Base-by-base conservation (phyloP, 1,140 invertebrate species). In the Idris sp. region DNA sequence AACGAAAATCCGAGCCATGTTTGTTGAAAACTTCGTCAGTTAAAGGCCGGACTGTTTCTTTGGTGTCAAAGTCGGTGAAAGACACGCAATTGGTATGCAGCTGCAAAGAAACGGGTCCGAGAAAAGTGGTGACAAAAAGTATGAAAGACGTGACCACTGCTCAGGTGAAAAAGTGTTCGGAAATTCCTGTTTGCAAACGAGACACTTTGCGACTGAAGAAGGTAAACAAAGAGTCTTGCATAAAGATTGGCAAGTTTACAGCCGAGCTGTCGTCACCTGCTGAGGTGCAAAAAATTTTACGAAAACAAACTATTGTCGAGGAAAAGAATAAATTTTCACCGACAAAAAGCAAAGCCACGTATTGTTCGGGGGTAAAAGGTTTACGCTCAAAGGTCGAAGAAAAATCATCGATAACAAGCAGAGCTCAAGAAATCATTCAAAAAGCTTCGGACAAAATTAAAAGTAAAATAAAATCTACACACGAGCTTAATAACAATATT, bases 241-340 rank as follows among this genome's bases (percentile, higher is more conserved):
- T 71, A 11, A 85, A 80, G 54, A 74, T 89, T 4, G 82, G 82
- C 15, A 87, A 84, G 68, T 89, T 87, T 2, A 86, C 89, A 0
- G 25, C 41, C 0, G 90, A 90, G 33, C 76, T 92, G 1, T 85
- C 90, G 19, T 90, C 90, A 1, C 89, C 90, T 0, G 85, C 86
- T 25, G 90, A 92, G 76, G 89, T 90, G 1, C 89, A 89, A 49
- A 91, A 90, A 78, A 89, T 87, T 1, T 78, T 91, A 14, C 88
- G 87, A 13, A 88, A 84, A 36, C 82, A 83, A 13, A 81, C n/a
- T 46, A 71, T 78, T 1, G 80, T 69, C 14, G 76, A 84, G 51
- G 38, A 35, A 2, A 62, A 49, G 16, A 74, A 76, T 0, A 83
- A 80, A 68, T 8, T 53, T 14, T 51, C 77, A 3, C 71, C 81